A percentile compares a stretch with the other conserved stretches of the same genome.
Conservation (phyloP, 2,888 invertebrate species). For the Carpatolechia fugitivella region DNA sequence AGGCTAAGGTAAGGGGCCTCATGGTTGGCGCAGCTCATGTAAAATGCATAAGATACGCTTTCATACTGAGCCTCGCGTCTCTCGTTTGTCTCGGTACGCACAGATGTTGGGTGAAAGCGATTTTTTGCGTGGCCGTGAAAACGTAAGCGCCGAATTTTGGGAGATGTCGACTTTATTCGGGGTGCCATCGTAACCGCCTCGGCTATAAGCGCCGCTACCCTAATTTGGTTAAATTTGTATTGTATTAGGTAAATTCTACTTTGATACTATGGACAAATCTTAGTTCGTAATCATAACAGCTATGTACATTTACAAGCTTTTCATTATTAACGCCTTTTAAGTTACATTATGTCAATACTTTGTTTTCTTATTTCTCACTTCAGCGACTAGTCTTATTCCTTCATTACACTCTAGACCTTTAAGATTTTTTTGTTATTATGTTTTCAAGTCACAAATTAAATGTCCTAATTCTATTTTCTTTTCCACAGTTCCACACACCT, state of each 20-base stretch:
- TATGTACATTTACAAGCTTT: no score
- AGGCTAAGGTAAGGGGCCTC: constrained; percentile 31
- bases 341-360: no score
- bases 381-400: no score
- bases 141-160: constrained; percentile 30
- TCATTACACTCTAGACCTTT: no score
- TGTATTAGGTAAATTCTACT: no score
- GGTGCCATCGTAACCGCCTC: not conserved
- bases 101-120: constrained; percentile 66
- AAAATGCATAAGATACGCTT: constrained; percentile 82
- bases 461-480: not conserved
- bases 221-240: not conserved
- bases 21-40: constrained; percentile 70
- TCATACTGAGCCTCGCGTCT: constrained; percentile 49
- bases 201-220: constrained; percentile 14
- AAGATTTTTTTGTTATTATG: no score
- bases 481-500: not conserved
- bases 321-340: no score
- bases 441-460: no score
- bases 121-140: constrained; percentile 54
- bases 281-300: no score
- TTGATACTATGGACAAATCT: no score
- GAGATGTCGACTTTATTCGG: constrained; percentile 14
- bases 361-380: no score
- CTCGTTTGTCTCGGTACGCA: constrained; percentile 63